Evolutionary conservation across 2,113 vertebrate genomes (phyloP).

Genomic region (Nycticryphes semicollaris): DNA sequence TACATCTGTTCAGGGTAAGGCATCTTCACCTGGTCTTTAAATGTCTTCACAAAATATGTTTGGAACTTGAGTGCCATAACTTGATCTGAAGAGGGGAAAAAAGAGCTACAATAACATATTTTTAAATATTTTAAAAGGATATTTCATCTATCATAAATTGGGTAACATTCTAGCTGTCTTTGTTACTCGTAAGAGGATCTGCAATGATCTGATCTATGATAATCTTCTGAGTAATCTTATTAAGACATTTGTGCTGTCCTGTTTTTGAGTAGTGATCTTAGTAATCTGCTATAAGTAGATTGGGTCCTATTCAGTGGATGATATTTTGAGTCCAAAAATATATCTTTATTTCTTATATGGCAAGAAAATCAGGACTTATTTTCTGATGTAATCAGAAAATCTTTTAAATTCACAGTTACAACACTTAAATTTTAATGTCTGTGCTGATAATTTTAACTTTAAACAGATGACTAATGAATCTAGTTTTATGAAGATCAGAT

Average conservation of each 20-base stretch:
- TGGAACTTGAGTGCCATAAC: not conserved
- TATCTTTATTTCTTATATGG: not conserved
- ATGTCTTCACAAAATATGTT: not conserved
- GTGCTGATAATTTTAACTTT: not conserved
- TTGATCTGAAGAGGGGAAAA: not conserved
- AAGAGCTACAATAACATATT: rapidly evolving
- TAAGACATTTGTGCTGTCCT: not conserved
- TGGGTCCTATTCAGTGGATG: not conserved
- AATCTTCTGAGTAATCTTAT: not conserved
- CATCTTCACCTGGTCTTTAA: not conserved
- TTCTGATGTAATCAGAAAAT: not conserved
- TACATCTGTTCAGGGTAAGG: not conserved
- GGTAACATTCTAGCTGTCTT: not conserved
- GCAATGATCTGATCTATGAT: not conserved
- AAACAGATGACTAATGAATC: not conserved
- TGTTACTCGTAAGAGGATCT: not conserved
- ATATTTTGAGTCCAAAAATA: not conserved
- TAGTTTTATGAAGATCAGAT: not conserved
- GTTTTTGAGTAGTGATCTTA: not conserved
- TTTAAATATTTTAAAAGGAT: not conserved
- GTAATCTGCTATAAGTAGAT: not conserved
- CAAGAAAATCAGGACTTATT: not conserved
- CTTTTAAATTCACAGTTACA: not conserved
- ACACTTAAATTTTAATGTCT: not conserved
- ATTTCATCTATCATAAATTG: not conserved